Evolutionary conservation across 37 sponge, comb jelly and placozoan genomes (phyloP).

Genomic region (Hormiphora californensis): DNA sequence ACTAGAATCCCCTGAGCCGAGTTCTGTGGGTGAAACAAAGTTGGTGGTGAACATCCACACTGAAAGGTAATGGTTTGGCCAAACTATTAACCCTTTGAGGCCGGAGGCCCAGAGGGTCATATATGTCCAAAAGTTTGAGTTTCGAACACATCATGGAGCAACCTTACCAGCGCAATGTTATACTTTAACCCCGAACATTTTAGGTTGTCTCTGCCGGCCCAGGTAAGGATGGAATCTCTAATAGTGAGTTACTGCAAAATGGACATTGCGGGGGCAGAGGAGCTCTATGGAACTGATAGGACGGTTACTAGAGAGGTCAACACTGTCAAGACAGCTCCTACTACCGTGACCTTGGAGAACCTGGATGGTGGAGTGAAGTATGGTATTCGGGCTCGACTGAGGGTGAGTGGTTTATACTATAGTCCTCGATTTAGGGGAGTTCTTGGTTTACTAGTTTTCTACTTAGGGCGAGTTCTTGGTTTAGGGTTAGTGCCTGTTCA

Average conservation of each 20-base stretch:
- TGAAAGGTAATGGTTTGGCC: neutral
- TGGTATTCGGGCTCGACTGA: neutral
- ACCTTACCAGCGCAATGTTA: no score
- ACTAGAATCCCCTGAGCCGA: neutral
- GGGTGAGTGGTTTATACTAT: neutral
- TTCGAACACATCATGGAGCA: no score
- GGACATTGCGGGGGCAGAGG: neutral
- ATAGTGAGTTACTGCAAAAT: neutral
- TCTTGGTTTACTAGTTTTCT: no score
- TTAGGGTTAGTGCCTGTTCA: no score
- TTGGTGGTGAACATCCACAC: neutral
- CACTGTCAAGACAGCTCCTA: neutral
- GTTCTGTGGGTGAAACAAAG: neutral
- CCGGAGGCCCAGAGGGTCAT: no score
- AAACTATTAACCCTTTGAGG: no score
- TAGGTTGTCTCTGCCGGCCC: neutral
- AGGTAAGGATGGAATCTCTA: neutral
- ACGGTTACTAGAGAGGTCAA: neutral
- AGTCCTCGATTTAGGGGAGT: no score
- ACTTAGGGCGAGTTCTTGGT: no score
- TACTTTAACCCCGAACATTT: neutral
- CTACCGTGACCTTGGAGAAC: neutral
- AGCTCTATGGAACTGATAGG: neutral
- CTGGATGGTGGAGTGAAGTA: neutral
- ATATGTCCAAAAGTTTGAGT: no score